A percentile compares a stretch with the other conserved stretches of the same genome.
Conservation (phyloP, 2,888 invertebrate genomes). For the Chloromyia formosa region DNA sequence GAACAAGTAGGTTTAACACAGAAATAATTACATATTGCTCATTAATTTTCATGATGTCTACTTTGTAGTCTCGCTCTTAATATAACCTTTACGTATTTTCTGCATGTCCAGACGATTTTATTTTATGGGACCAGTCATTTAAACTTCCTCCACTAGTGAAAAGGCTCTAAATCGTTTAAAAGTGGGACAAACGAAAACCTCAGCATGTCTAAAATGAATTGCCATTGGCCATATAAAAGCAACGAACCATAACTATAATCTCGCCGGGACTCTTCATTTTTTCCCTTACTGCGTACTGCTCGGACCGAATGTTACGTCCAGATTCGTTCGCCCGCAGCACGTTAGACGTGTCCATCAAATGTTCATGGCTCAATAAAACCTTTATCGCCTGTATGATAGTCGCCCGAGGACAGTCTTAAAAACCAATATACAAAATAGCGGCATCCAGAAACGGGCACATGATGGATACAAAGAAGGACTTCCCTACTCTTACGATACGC, state of each 20-base stretch:
- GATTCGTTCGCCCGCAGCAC: neutral
- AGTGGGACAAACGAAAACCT: neutral
- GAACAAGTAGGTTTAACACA: too few species aligned
- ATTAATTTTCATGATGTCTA: too few species aligned
- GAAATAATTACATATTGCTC: too few species aligned
- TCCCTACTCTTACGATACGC: neutral
- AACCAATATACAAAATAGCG: slow-evolving; percentile 7
- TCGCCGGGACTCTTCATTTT: neutral
- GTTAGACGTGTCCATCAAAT: slow-evolving; percentile 27
- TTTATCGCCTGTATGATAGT: slow-evolving; percentile 26
- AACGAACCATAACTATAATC: slow-evolving; percentile 18
- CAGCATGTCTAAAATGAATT: slow-evolving; percentile 17
- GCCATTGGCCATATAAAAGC: slow-evolving; percentile 18
- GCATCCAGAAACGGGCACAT: neutral
- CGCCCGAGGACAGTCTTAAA: slow-evolving; percentile 3
- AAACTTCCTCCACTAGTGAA: too few species aligned
- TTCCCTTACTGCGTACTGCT: neutral
- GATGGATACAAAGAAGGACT: neutral
- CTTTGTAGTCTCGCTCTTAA: too few species aligned
- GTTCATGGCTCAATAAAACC: slow-evolving; percentile 37
- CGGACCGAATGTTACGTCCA: slow-evolving; percentile 21
- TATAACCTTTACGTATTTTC: too few species aligned
- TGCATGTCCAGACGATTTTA: too few species aligned
- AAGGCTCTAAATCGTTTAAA: slow-evolving; percentile 10
- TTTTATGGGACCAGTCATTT: too few species aligned